Percentiles rank a stretch among this genome's conserved stretches.
phyloP scores from a whole-genome alignment of 2,888 invertebrate species.

The Ophion ellenae region DNA sequence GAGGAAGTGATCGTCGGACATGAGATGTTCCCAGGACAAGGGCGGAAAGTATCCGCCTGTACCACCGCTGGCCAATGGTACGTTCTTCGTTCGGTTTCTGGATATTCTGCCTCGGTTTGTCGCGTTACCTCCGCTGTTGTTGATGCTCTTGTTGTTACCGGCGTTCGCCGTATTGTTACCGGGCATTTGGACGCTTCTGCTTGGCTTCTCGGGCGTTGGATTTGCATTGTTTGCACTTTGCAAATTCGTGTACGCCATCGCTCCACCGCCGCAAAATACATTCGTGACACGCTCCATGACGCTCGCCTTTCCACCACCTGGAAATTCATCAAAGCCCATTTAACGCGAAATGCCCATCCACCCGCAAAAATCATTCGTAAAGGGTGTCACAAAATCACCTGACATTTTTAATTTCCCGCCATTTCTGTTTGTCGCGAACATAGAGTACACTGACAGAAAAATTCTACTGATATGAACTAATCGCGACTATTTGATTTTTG shows the following conservation, averaged over 20 bases:
- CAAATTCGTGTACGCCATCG: constrained; percentile 85
- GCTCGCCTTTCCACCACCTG: constrained; percentile 86
- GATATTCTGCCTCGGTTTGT: constrained; percentile 72
- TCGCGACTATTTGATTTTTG: no score
- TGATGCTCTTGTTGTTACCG: constrained; percentile 78
- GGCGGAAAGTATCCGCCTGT: constrained; percentile 77
- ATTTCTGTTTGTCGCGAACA: no score
- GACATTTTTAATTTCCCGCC: no score
- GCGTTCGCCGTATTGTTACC: constrained; percentile 74
- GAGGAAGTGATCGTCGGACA: constrained; percentile 94
- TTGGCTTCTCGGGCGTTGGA: constrained; percentile 80
- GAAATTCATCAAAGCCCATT: constrained; percentile 36
- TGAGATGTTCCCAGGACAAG: constrained; percentile 89
- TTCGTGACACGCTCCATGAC: constrained; percentile 95
- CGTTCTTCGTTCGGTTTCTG: constrained; percentile 74
- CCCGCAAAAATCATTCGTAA: no score
- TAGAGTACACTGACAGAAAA: no score
- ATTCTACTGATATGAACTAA: no score
- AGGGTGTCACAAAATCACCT: no score
- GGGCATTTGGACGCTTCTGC: constrained; percentile 77
- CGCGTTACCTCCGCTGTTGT: constrained; percentile 71
- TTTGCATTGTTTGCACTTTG: constrained; percentile 79
- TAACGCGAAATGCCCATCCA: no score
- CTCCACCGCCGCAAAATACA: constrained; percentile 91
- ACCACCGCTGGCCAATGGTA: constrained; percentile 75